Evolutionary conservation across 92 coral and sea anemone species (phyloP).

Genomic region (Diadumene lineata): DNA sequence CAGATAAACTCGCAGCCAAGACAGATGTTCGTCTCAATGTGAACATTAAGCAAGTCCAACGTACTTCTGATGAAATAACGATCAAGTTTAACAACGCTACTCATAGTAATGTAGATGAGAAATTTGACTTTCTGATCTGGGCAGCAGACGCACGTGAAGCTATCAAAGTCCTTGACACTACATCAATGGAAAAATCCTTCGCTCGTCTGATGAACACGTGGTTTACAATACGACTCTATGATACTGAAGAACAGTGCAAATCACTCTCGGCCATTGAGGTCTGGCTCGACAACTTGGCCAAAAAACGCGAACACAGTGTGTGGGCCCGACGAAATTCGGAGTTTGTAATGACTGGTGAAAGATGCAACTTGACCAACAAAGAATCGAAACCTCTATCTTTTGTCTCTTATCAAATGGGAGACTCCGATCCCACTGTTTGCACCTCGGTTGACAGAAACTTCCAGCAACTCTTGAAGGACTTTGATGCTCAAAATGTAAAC

Average conservation of each 20-base stretch:
- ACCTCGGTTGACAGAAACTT: not conserved
- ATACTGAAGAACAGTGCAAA: conserved; percentile 23
- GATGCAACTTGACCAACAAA: not conserved
- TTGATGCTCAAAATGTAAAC: not conserved
- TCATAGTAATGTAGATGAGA: not conserved
- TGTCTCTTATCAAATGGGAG: conserved; percentile 11
- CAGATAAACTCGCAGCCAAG: conserved; percentile 14
- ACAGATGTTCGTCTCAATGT: conserved; percentile 4
- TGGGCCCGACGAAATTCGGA: conserved; percentile 42
- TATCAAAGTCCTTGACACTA: not conserved
- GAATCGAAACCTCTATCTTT: not conserved
- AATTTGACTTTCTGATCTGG: conserved; percentile 11
- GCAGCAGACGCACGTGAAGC: conserved; percentile 22
- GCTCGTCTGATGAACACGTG: conserved; percentile 1
- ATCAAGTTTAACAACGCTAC: not conserved
- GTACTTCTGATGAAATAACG: not conserved
- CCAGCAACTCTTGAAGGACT: not conserved
- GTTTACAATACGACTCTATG: conserved; percentile 11
- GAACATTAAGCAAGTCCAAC: not conserved
- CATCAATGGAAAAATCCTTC: not conserved
- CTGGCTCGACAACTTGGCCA: conserved; percentile 24
- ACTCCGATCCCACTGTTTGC: not conserved
- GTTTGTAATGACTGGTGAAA: not conserved
- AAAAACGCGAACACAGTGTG: conserved; percentile 40
- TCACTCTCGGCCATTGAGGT: conserved; percentile 28